Percentiles rank a stretch among this genome's conserved stretches.
phyloP scores from a whole-genome alignment of 2,888 invertebrate species.

The Marasmarcha lunaedactyla region DNA sequence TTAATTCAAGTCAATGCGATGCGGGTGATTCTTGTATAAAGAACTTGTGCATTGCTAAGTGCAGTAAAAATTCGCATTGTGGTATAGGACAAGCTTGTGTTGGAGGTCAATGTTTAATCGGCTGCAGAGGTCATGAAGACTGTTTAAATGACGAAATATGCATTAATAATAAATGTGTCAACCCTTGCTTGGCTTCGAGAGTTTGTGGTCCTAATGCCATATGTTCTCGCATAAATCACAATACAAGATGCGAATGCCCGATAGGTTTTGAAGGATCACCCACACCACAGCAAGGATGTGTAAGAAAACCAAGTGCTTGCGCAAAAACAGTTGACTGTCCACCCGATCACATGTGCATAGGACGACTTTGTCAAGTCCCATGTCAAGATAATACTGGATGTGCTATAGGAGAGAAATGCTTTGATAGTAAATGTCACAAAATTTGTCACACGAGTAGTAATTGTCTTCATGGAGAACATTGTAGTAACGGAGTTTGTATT shows the following conservation, averaged over 20 bases:
- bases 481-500: constrained; percentile 83
- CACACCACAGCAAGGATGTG: constrained; percentile 89
- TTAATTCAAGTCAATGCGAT: constrained; percentile 82
- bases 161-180: constrained; percentile 84
- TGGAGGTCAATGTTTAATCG: constrained; percentile 82
- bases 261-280: constrained; percentile 89
- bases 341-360: constrained; percentile 80
- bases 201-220: constrained; percentile 88
- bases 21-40: constrained; percentile 82
- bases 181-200: constrained; percentile 82
- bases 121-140: constrained; percentile 87
- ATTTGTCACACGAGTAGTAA: constrained; percentile 91
- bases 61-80: constrained; percentile 86
- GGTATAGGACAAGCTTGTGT: constrained; percentile 83
- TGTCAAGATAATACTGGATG: constrained; percentile 81
- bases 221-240: constrained; percentile 81
- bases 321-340: constrained; percentile 79
- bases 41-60: constrained; percentile 84
- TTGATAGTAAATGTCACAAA: constrained; percentile 82
- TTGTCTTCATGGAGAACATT: constrained; percentile 90
- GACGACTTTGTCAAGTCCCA: constrained; percentile 81
- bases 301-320: constrained; percentile 82
- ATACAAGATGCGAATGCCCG: constrained; percentile 84
- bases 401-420: constrained; percentile 87
- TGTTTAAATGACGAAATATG: constrained; percentile 84